phyloP scores from a whole-genome alignment of 2,888 invertebrate species.

The Amiota minor region DNA sequence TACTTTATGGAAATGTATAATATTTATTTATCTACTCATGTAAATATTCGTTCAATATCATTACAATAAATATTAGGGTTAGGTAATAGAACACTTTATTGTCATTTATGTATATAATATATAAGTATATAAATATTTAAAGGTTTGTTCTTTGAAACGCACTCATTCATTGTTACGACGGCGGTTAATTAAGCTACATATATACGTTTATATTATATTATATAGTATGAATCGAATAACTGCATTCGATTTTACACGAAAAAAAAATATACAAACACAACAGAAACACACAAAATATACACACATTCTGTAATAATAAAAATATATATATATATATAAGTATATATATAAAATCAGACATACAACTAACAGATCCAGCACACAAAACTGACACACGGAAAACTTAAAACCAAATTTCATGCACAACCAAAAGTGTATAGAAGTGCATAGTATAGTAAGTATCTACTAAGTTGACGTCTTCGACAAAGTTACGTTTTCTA shows the following conservation, averaged over 20 bases:
- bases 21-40: constrained; percentile 12
- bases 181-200: background rate
- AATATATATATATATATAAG: background rate
- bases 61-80: background rate
- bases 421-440: background rate
- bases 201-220: background rate
- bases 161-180: background rate
- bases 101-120: constrained; percentile 14
- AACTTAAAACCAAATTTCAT: background rate
- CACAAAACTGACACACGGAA: background rate
- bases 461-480: too few relatives aligned
- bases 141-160: background rate
- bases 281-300: background rate
- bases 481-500: too few relatives aligned
- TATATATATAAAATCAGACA: background rate
- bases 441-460: too few relatives aligned
- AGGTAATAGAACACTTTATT: constrained; percentile 21
- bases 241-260: background rate
- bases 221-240: too few relatives aligned
- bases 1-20: constrained; percentile 27
- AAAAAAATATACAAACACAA: constrained; percentile 8
- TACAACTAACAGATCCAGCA: background rate
- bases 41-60: background rate
- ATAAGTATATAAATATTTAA: constrained; percentile 10
- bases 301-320: background rate